Evolutionary conservation across 2,888 invertebrate genomes (phyloP).

Genomic region (Pterostichus madidus): DNA sequence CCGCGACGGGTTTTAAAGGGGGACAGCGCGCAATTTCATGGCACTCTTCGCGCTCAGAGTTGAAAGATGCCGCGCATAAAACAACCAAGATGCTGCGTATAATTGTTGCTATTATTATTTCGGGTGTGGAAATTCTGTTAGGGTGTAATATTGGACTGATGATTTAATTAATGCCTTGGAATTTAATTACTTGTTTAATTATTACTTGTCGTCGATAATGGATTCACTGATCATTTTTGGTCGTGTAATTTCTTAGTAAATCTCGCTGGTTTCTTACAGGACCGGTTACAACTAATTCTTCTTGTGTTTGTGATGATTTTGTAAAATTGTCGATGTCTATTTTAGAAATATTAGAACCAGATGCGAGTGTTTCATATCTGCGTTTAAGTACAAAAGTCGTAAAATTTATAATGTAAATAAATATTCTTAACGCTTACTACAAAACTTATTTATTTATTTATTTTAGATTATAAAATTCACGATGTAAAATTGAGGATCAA

Average conservation of each 20-base stretch:
- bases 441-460: conserved; percentile 53
- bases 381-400: conserved; percentile 54
- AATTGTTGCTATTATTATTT: conserved; percentile 6
- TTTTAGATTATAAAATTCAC: conserved; percentile 54
- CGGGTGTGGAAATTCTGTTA: too few relatives aligned
- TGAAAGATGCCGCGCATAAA: neutral
- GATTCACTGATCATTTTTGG: neutral
- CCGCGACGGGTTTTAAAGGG: conserved; percentile 14
- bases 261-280: neutral
- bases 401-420: conserved; percentile 51
- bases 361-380: conserved; percentile 8
- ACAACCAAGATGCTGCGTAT: neutral
- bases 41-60: conserved; percentile 10
- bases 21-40: conserved; percentile 25
- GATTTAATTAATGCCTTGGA: neutral
- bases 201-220: too few relatives aligned
- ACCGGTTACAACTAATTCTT: neutral
- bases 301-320: too few relatives aligned
- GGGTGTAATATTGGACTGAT: neutral
- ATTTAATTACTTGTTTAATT: too few relatives aligned
- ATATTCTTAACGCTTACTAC: conserved; percentile 53
- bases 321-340: neutral
- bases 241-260: too few relatives aligned
- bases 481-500: conserved; percentile 52
- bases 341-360: conserved; percentile 42